Conservation (phyloP, 1,140 invertebrate genomes). For the Schlechtendalia chinensis region DNA sequence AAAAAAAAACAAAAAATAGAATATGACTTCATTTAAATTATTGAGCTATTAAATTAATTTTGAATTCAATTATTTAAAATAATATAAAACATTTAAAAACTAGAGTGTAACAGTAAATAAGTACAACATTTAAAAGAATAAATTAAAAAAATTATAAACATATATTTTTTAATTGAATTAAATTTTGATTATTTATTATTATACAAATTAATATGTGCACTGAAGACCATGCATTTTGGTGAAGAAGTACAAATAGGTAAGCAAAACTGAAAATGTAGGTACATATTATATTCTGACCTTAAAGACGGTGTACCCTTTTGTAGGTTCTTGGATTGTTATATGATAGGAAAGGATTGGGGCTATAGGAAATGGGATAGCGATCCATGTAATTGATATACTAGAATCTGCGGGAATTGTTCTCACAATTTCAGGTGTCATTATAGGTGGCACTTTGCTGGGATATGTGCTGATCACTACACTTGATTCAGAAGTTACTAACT, state of each 20-base stretch:
- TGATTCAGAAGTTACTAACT: slow-evolving; percentile 71
- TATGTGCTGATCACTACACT: slow-evolving; percentile 79
- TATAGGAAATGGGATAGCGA: slow-evolving; percentile 80
- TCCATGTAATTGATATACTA: slow-evolving; percentile 81
- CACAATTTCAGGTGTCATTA: slow-evolving; percentile 70
- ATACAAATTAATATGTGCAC: background rate
- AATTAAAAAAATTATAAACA: background rate
- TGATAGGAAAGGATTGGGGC: slow-evolving; percentile 83
- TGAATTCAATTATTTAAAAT: background rate
- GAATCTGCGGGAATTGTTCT: slow-evolving; percentile 77
- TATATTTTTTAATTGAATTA: too few relatives aligned
- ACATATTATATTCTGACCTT: slow-evolving; percentile 59
- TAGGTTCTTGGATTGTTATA: slow-evolving; percentile 64
- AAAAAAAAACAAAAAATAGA: too few relatives aligned
- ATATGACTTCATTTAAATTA: too few relatives aligned
- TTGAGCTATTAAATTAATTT: too few relatives aligned
- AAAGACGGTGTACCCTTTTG: slow-evolving; percentile 64
- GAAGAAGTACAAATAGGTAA: slow-evolving; percentile 1
- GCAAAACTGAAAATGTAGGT: slow-evolving; percentile 7
- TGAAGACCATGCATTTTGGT: slow-evolving; percentile 34
- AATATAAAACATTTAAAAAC: background rate
- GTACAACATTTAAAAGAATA: background rate
- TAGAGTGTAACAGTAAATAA: too few relatives aligned
- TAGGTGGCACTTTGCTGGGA: slow-evolving; percentile 66
- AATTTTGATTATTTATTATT: background rate